A percentile compares a stretch with the other conserved stretches of the same genome.
Conservation (phyloP, 1,140 invertebrate species). For the Copidosoma floridanum region DNA sequence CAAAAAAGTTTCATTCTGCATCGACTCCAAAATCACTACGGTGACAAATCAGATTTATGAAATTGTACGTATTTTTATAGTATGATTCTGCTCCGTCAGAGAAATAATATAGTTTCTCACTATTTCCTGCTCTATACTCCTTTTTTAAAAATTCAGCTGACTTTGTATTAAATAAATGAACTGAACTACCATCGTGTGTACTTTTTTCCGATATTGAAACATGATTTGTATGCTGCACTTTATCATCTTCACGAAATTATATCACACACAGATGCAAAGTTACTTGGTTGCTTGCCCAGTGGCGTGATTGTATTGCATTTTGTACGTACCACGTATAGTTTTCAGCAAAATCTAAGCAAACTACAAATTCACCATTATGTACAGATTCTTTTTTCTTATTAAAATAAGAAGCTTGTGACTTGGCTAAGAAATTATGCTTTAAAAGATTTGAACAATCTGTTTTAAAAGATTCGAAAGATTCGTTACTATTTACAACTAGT, state of each 20-base stretch:
- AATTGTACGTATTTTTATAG: conserved; percentile 36
- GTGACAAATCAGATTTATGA: too few relatives aligned
- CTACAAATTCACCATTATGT: too few relatives aligned
- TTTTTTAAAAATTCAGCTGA: conserved; percentile 19
- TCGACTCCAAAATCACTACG: too few relatives aligned
- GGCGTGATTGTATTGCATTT: conserved; percentile 37
- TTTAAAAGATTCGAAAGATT: neutral
- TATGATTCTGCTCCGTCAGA: conserved; percentile 24
- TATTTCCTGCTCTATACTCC: conserved; percentile 11
- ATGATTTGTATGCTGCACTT: conserved; percentile 16
- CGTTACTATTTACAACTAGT: neutral
- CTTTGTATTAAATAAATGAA: conserved; percentile 27
- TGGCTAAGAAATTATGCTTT: too few relatives aligned
- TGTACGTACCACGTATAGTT: too few relatives aligned
- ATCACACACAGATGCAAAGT: conserved; percentile 36
- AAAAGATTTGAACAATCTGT: conserved; percentile 7
- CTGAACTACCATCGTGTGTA: conserved; percentile 19
- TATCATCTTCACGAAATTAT: conserved; percentile 17
- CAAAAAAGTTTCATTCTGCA: conserved; percentile 45
- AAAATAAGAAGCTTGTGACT: conserved; percentile 17
- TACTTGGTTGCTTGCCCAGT: conserved; percentile 35
- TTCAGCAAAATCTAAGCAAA: too few relatives aligned
- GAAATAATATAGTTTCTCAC: conserved; percentile 29
- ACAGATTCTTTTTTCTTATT: conserved; percentile 4
- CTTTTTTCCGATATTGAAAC: too few relatives aligned